Percentiles rank a stretch among this genome's conserved stretches.
Evolutionary conservation across 92 coral and sea anemone species (phyloP).

Genomic region (Zoanthus sansibaricus): DNA sequence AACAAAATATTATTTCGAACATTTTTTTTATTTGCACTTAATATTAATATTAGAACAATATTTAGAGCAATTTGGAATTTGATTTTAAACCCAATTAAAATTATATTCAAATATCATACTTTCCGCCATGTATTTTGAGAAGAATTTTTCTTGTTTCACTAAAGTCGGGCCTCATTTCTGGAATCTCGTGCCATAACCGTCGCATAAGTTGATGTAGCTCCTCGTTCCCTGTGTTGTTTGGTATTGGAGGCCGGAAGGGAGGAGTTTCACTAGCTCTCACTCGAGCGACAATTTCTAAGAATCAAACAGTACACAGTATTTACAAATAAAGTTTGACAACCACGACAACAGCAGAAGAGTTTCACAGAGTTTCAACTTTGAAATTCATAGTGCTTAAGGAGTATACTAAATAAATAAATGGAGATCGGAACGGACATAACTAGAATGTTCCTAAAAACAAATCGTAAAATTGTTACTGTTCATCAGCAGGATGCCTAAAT

Average conservation of each 20-base stretch:
- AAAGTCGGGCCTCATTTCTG: conserved; percentile 76
- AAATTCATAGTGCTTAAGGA: too few relatives aligned
- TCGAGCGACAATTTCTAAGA: conserved; percentile 79
- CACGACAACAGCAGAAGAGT: too few relatives aligned
- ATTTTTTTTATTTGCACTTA: too few relatives aligned
- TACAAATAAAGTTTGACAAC: too few relatives aligned
- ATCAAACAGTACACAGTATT: neutral
- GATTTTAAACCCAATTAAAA: neutral
- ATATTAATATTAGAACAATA: too few relatives aligned
- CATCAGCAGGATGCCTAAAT: too few relatives aligned
- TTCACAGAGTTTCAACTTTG: too few relatives aligned
- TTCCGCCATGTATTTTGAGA: conserved; percentile 69
- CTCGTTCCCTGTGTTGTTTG: conserved; percentile 63
- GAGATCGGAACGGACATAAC: too few relatives aligned
- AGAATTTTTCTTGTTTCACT: conserved; percentile 65
- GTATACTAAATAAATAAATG: too few relatives aligned
- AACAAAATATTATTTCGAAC: too few relatives aligned
- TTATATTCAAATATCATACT: conserved; percentile 29
- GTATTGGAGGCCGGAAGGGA: conserved; percentile 86
- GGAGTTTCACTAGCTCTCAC: conserved; percentile 69
- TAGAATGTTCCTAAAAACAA: too few relatives aligned
- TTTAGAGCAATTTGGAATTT: neutral
- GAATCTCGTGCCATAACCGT: conserved; percentile 76
- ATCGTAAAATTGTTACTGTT: too few relatives aligned
- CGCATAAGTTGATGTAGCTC: conserved; percentile 69